Conservation (phyloP, 2,797 vertebrate genomes). For the Trematomus bernacchii region DNA sequence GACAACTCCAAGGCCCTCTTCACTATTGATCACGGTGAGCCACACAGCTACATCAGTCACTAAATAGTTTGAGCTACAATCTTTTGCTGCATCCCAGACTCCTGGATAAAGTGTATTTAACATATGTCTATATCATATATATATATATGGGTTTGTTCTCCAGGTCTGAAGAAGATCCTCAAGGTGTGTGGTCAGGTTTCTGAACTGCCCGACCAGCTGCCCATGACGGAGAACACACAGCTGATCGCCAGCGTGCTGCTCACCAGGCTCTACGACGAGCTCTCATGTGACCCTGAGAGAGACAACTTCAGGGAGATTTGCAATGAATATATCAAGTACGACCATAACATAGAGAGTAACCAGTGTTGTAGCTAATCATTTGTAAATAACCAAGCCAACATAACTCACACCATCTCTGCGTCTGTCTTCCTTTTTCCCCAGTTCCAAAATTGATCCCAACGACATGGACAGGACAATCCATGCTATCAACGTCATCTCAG, state of each 20-base stretch:
- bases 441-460: slow-evolving; percentile 95
- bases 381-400: neutral
- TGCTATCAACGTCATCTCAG: slow-evolving; percentile 94
- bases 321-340: slow-evolving; percentile 94
- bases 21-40: slow-evolving; percentile 93
- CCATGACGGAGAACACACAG: slow-evolving; percentile 94
- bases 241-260: slow-evolving; percentile 95
- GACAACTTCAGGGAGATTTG: slow-evolving; percentile 92
- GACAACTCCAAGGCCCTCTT: slow-evolving; percentile 90
- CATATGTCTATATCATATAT: neutral
- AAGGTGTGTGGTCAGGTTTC: slow-evolving; percentile 96
- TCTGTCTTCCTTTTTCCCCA: slow-evolving; percentile 61
- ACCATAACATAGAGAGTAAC: slow-evolving; percentile 22
- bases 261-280: slow-evolving; percentile 93
- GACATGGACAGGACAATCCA: slow-evolving; percentile 97
- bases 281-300: slow-evolving; percentile 94
- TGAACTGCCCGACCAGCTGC: slow-evolving; percentile 92
- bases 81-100: neutral
- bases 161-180: slow-evolving; percentile 96
- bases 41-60: neutral
- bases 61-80: neutral
- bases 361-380: neutral
- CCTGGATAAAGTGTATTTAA: neutral
- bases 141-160: slow-evolving; percentile 23
- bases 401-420: neutral